Evolutionary conservation across 1,140 invertebrate genomes (phyloP), one percentile per base, ranked within the genome.

Genomic region (Spodoptera frugiperda): DNA sequence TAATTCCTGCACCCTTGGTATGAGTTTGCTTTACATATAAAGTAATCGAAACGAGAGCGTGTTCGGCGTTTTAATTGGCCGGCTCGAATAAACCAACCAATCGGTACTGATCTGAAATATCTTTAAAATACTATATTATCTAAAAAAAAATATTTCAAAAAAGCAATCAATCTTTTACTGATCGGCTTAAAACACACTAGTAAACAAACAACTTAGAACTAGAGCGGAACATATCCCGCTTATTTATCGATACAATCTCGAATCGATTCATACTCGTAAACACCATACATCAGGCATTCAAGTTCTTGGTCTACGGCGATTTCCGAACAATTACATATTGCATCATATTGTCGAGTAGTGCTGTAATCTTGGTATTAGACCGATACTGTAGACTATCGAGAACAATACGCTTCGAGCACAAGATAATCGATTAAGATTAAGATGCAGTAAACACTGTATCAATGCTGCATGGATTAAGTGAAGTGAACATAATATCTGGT

Each of bases 401-500:
- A 67, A 67, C 63, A 67, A 67, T 67, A 67, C 63, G 63, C 63
- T 49, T 14, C 44, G 10, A 67, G 63, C 44, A 25, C 11, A 14
- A n/a, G 63, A 67, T 67, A 25, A 48, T 67, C 63, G 63, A 48
- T 67, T 67, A 48, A 65, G 61, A 65, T 65, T 65, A 65, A 48
- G 39, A 49, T 49, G 63, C 44, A 48, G 63, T 67, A 67, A 67
- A 67, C 44, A 67, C 63, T 49, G 19, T 67, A 67, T 67, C 44
- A 67, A 49, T 67, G 63, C 48, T 67, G 44, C 44, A 67, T 67
- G 63, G 63, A 67, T 67, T 67, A 67, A 67, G 63, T 67, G 44
- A 48, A 67, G 63, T 67, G 63, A 48, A 46, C 63, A 49, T 67
- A 63, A 48, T 48, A 67, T 44, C 14, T 6, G 11, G 39, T 48